A percentile compares a stretch with the other conserved stretches of the same genome.
These are phyloP conservation scores for Psittacula echo DNA, from an alignment of 2,797 vertebrate genomes.

Conservation along the genomic window DNA sequence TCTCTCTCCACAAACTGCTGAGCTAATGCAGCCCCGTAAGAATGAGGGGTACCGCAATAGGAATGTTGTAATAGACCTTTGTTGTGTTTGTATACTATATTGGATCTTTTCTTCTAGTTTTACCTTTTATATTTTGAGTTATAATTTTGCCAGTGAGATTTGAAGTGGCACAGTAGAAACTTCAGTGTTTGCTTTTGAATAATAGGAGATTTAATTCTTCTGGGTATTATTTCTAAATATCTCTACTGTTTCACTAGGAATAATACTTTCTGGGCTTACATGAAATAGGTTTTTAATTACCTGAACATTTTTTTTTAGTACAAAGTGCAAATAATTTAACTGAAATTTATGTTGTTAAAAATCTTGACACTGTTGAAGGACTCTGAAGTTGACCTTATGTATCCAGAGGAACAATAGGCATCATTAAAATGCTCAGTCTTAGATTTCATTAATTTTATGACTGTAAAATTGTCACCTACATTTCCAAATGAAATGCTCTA, in stretches of 20 bases:
- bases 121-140: not conserved
- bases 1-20: not conserved
- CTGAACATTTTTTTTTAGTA: not conserved
- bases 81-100: not conserved
- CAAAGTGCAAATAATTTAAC: not conserved
- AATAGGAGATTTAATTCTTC: not conserved
- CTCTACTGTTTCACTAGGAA: not conserved
- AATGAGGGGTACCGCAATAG: not conserved
- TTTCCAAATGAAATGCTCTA: slow-evolving; percentile 86
- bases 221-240: not conserved
- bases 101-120: not conserved
- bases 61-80: not conserved
- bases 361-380: not conserved
- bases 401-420: slow-evolving; percentile 43
- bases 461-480: slow-evolving; percentile 91
- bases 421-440: slow-evolving; percentile 70
- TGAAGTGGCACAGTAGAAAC: not conserved
- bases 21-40: not conserved
- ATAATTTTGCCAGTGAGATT: not conserved
- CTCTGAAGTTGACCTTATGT: slow-evolving; percentile 5
- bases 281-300: not conserved
- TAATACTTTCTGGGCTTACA: not conserved
- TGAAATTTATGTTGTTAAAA: slow-evolving; percentile 11
- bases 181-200: not conserved
- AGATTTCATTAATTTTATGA: slow-evolving; percentile 77